These are phyloP conservation scores for Phaonia tiefii DNA, from an alignment of 2,888 invertebrate genomes.

Conservation along the genomic window DNA sequence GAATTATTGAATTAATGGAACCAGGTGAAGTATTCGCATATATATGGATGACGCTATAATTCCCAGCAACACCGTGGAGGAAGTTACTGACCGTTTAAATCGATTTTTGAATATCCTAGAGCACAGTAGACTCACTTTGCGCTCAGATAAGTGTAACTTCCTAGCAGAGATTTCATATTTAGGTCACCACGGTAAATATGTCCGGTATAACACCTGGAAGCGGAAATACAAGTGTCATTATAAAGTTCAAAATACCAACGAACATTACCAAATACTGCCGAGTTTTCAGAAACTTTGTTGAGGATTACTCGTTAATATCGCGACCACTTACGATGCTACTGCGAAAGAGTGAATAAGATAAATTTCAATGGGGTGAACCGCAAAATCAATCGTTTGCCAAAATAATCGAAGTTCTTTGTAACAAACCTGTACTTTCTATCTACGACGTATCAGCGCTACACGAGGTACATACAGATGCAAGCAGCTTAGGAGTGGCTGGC, in stretches of 20 bases:
- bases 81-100: slow-evolving; percentile 48
- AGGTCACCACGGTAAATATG: no score
- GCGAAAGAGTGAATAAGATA: no score
- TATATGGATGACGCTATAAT: slow-evolving; percentile 66
- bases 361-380: no score
- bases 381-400: not conserved
- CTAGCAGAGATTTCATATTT: no score
- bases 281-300: no score
- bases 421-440: not conserved
- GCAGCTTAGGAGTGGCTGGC: slow-evolving; percentile 11
- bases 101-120: slow-evolving; percentile 33
- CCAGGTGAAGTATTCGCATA: slow-evolving; percentile 47
- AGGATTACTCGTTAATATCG: no score
- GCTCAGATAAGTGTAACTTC: slow-evolving; percentile 20
- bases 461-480: slow-evolving; percentile 17
- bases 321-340: no score
- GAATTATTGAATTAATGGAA: slow-evolving; percentile 29
- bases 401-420: not conserved
- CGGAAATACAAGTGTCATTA: no score
- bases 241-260: no score
- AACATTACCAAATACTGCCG: no score
- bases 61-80: no score
- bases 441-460: not conserved
- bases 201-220: no score
- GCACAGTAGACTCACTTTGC: not conserved